Base-by-base conservation (phyloP, 2,888 invertebrate genomes). In the Tetheella fluctuosa region DNA sequence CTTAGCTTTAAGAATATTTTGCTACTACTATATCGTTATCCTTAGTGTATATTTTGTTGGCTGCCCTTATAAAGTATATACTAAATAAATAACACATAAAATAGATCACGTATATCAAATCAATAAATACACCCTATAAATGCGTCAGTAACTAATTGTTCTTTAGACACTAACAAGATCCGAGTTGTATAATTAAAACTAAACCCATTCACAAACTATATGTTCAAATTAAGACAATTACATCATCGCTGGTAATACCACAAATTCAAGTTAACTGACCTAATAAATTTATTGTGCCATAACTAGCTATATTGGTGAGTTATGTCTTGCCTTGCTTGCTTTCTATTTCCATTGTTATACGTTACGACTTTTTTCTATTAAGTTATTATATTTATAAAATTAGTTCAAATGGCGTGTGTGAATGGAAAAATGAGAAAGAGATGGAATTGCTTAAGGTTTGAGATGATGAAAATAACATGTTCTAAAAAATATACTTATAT, bases 281-380 rank as follows among this genome's bases (percentile, higher is more conserved):
- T 88, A 91, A 90, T 89, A 88, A 90, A 91, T 91, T 90, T 88
- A 91, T 89, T 81, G 84, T 85, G 81, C 82, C 86, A 86, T 90
- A 89, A 89, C 90, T 85, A 85, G 88, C 80, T 84, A 71, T 85
- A 85, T 86, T 83, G 75, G 79, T 89, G 88, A 90, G 82, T 88
- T 89, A 90, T 85, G 83, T 68, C 69, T 68, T 68, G 69, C 68
- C 67, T 69, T 63, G 74, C 69, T 70, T 70, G 48, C 20, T 64
- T 57, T 58, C 58, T 67, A 83, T 84, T 82, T 73, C 74, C 85
- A 85, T 80, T 87, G 75, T 71, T 54, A 28, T 52, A 61, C 15
- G 48, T 48, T 7, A 48, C 48, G 20, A 10, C 3, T n/a, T n/a
- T n/a, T 39, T 39, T 39, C 10, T 15, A 15, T 37, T 2, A 10